phyloP scores from a whole-genome alignment of 2,797 vertebrate species.

The Phyllotis vaccarum region DNA sequence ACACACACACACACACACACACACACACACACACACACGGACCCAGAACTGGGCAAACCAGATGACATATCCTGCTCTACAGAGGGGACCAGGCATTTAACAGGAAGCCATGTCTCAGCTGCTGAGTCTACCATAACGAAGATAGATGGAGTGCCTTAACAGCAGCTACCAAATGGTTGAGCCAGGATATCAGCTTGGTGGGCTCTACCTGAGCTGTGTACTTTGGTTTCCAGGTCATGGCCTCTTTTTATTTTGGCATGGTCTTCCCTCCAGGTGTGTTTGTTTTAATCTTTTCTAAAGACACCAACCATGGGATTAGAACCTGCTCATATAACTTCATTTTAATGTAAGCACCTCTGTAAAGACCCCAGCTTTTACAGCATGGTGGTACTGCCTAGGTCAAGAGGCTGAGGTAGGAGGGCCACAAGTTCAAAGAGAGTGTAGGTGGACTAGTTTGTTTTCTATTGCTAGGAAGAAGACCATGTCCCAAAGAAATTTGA shows the following conservation, averaged over 20 bases:
- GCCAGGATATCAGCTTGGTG: background rate
- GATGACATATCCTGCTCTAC: background rate
- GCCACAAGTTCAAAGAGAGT: background rate
- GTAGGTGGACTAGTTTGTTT: background rate
- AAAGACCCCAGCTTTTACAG: background rate
- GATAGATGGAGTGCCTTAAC: background rate
- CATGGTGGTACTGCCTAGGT: too few relatives aligned
- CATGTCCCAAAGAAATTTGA: background rate
- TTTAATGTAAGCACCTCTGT: background rate
- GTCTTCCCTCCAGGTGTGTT: background rate
- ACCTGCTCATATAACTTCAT: background rate
- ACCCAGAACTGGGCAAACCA: background rate
- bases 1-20: accelerated
- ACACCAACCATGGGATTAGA: background rate
- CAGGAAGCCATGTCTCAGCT: background rate
- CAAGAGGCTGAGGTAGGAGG: background rate
- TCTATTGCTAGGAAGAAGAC: background rate
- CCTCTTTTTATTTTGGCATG: background rate
- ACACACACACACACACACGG: accelerated
- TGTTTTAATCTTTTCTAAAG: background rate
- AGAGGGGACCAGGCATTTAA: background rate
- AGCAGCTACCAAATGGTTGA: too few relatives aligned
- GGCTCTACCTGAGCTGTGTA: background rate
- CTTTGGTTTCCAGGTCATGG: too few relatives aligned
- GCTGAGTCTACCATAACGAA: background rate